A percentile compares a stretch with the other conserved stretches of the same genome.
Evolutionary conservation across 2,888 invertebrate species (phyloP).

Genomic region (Drepanosiphum platanoidis): DNA sequence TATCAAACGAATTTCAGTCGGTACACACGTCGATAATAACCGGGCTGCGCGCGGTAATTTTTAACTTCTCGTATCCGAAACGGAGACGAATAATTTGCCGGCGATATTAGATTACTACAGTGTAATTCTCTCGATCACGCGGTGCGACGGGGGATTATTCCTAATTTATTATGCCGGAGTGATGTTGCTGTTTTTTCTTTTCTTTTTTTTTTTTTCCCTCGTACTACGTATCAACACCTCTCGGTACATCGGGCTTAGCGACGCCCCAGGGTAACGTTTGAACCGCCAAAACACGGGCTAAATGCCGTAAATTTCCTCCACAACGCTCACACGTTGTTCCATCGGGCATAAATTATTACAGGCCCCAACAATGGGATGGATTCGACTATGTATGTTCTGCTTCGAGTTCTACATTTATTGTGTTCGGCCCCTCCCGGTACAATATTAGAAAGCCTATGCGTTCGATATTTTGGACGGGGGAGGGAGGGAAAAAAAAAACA

Average conservation of each 20-base stretch:
- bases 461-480: background rate
- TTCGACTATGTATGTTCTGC: conserved; percentile 50
- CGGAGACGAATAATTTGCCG: background rate
- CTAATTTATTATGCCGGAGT: conserved; percentile 42
- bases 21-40: background rate
- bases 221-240: conserved; percentile 54
- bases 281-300: conserved; percentile 57
- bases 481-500: background rate
- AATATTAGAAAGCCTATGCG: conserved; percentile 4
- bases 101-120: conserved; percentile 28
- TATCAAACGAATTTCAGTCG: background rate
- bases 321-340: conserved; percentile 37
- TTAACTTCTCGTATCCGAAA: background rate
- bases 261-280: conserved; percentile 60
- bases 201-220: conserved; percentile 45
- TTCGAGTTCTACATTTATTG: conserved; percentile 57
- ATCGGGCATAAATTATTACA: conserved; percentile 53
- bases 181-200: conserved; percentile 47
- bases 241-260: conserved; percentile 43
- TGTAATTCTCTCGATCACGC: background rate
- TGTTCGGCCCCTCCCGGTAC: conserved; percentile 21
- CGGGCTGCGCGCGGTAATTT: background rate
- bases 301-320: conserved; percentile 58
- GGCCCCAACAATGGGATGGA: conserved; percentile 51
- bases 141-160: conserved; percentile 15